These are phyloP conservation scores for Liposcelis brunnea DNA, from an alignment of 2,888 invertebrate genomes.

Conservation along the genomic window DNA sequence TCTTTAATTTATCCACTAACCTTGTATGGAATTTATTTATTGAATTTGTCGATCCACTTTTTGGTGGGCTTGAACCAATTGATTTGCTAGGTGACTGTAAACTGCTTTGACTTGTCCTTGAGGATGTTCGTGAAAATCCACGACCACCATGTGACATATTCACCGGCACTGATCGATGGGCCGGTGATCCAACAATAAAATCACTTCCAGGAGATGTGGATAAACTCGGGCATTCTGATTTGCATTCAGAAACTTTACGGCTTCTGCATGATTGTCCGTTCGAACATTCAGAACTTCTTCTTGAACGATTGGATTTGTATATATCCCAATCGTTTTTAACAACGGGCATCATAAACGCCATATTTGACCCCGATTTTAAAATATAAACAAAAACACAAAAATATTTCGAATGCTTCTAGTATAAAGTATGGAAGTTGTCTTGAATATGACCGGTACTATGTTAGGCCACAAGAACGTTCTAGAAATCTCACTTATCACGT, in stretches of 20 bases:
- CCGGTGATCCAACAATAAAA: conserved; percentile 31
- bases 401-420: too few relatives aligned
- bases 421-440: too few relatives aligned
- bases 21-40: conserved; percentile 65
- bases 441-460: too few relatives aligned
- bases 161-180: conserved; percentile 49
- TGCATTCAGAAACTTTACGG: conserved; percentile 52
- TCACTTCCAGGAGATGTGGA: conserved; percentile 47
- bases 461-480: too few relatives aligned
- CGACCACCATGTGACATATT: conserved; percentile 43
- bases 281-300: conserved; percentile 59
- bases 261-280: conserved; percentile 41
- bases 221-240: conserved; percentile 54
- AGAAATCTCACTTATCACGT: too few relatives aligned
- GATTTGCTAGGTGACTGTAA: conserved; percentile 48
- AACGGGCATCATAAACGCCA: conserved; percentile 94
- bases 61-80: conserved; percentile 44
- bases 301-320: conserved; percentile 64
- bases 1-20: conserved; percentile 60
- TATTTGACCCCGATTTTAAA: conserved; percentile 24
- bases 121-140: conserved; percentile 41
- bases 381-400: neutral
- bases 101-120: conserved; percentile 42
- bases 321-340: conserved; percentile 88
- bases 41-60: conserved; percentile 31